phyloP scores from a whole-genome alignment of 2,113 vertebrate species.

The Ctenodactylus gundi region DNA sequence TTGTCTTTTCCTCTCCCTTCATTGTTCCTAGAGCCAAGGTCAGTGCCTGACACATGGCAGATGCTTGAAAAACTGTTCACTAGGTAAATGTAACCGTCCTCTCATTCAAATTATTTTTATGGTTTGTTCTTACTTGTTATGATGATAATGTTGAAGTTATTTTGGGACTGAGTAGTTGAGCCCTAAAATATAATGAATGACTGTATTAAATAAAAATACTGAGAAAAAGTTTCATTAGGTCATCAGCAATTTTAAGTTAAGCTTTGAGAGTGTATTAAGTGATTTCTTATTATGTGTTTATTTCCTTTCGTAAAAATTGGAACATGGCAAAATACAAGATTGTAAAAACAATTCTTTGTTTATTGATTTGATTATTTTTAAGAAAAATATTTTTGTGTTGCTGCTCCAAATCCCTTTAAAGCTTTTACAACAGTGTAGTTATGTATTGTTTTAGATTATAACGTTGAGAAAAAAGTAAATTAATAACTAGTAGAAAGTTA shows the following conservation, averaged over 20 bases:
- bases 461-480: constrained; percentile 55
- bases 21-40: neutral
- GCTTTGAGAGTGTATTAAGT: neutral
- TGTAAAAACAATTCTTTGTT: constrained; percentile 32
- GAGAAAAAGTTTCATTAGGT: neutral
- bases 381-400: constrained; percentile 12
- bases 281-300: constrained; percentile 33
- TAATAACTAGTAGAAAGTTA: constrained; percentile 4
- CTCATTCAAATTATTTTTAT: neutral
- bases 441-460: constrained; percentile 28
- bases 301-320: constrained; percentile 51
- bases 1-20: neutral
- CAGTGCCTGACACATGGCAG: neutral
- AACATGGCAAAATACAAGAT: constrained; percentile 44
- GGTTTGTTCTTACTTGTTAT: neutral
- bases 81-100: neutral
- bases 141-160: neutral
- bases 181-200: neutral
- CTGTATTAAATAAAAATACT: neutral
- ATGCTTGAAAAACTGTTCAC: neutral
- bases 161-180: neutral
- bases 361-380: constrained; percentile 51
- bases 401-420: neutral
- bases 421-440: neutral
- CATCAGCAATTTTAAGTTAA: constrained; percentile 27